Percentiles rank a stretch among this genome's conserved stretches.
Conservation (phyloP, 2,113 vertebrate species). For the Paedocypris sp. region DNA sequence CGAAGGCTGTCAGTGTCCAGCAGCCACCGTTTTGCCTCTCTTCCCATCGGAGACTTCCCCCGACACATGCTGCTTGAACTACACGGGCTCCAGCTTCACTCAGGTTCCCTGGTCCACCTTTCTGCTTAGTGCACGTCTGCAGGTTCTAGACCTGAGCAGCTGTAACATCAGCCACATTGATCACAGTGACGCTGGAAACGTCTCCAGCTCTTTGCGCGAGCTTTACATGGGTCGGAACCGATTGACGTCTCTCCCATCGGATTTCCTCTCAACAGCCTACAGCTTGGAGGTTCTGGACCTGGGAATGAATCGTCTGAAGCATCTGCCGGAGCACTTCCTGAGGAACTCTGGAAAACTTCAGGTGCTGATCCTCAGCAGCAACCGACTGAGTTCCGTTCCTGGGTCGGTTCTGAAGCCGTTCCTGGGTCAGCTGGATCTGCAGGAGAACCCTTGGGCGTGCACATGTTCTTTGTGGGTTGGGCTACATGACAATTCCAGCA, state of each 20-base stretch:
- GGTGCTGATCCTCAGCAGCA: slow-evolving; percentile 61
- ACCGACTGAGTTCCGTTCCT: slow-evolving; percentile 58
- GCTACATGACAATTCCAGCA: slow-evolving; percentile 35
- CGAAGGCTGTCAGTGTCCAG: slow-evolving; percentile 60
- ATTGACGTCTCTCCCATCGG: slow-evolving; percentile 55
- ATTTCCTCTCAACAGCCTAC: slow-evolving; percentile 60
- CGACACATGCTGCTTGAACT: slow-evolving; percentile 71
- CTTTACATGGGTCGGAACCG: slow-evolving; percentile 66
- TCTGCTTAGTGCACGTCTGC: slow-evolving; percentile 42
- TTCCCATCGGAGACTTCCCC: slow-evolving; percentile 44
- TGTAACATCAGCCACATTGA: slow-evolving; percentile 60
- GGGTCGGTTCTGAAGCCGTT: slow-evolving; percentile 51
- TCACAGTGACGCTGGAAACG: neutral
- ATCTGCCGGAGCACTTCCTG: slow-evolving; percentile 64
- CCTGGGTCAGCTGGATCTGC: slow-evolving; percentile 59
- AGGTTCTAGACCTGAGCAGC: slow-evolving; percentile 66
- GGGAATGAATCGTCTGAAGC: slow-evolving; percentile 59
- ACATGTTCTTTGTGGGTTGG: slow-evolving; percentile 60
- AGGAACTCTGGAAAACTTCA: slow-evolving; percentile 53
- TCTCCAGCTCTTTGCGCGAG: slow-evolving; percentile 45
- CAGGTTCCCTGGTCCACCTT: slow-evolving; percentile 62
- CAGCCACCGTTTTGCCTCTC: slow-evolving; percentile 44
- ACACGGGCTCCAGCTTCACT: slow-evolving; percentile 61
- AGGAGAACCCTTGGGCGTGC: slow-evolving; percentile 72
- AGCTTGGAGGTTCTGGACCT: slow-evolving; percentile 63